Base-by-base conservation (phyloP, 2,888 invertebrate species). In the Lamproptera curius region DNA sequence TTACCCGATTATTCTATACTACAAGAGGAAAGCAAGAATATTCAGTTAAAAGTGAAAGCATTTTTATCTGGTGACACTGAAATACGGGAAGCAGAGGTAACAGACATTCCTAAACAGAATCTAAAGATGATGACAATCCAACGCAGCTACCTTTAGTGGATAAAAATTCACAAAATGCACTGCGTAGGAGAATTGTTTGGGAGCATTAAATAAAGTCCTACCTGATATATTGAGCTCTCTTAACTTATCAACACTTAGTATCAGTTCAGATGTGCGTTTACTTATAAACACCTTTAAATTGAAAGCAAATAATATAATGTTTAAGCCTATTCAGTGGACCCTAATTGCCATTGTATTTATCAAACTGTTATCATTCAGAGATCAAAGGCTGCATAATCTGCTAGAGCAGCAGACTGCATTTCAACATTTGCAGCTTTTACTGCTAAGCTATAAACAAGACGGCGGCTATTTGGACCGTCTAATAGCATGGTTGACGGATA, bases 291-390 rank as follows among this genome's bases (percentile, higher is more conserved):
- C 92, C 20, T 92, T 93, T 62, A 90, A 90, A 54, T 79, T 94
- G 39, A 90, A 90, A 57, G 90, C 93, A 1, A 86, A 91, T 57
- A 95, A 94, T 66, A 91, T 95, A 23, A 89, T 91, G 63, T 93
- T 94, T 62, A 93, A 92, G 69, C 92, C 92, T 0, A 77, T 88
- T 10, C 91, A 93, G 61, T 94, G 94, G 94, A 92, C 88, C 50
- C 75, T 94, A 16, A 90, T 94, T 48, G 90, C 91, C 2, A 78
- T 94, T n/a, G 77, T 94, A 33, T 83, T 94, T 33, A 89, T 94
- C 15, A 91, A 92, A 73, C 80, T 94, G 88, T 55, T 88, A 15
- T 84, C 87, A 1, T 55, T 88, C 0, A 65, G 76, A 48, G 76
- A 87, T 57, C 66, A 61, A 28, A 60, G 72, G 28, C 61, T 88